A percentile compares a stretch with the other conserved stretches of the same genome.
Evolutionary conservation across 2,888 invertebrate species (phyloP).

Genomic region (Athripsodes cinereus): DNA sequence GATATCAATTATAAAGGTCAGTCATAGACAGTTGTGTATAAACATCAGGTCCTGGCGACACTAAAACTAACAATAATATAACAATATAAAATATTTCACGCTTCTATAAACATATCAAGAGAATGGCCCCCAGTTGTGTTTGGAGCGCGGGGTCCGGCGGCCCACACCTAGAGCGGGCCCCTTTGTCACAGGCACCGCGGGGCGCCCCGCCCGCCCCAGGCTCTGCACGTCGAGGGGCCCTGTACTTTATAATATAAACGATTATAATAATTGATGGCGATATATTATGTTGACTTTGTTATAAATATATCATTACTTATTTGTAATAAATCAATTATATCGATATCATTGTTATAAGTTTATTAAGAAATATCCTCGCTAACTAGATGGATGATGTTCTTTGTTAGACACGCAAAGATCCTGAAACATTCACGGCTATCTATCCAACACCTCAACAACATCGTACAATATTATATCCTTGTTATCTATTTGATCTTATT

Average conservation of each 20-base stretch:
- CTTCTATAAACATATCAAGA: constrained; percentile 1
- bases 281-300: not conserved
- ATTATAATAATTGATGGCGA: not conserved
- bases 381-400: not conserved
- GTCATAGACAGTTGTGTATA: not conserved
- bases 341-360: not conserved
- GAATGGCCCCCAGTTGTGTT: constrained; percentile 4
- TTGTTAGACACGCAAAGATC: not conserved
- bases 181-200: constrained; percentile 15
- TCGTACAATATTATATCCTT: no score
- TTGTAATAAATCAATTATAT: not conserved
- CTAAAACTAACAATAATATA: not conserved
- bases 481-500: no score
- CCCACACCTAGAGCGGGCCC: constrained; percentile 16
- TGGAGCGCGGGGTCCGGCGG: constrained; percentile 8
- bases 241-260: not conserved
- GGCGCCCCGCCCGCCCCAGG: constrained; percentile 4
- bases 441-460: not conserved
- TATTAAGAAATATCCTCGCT: not conserved
- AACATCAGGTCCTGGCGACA: not conserved
- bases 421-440: not conserved
- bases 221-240: not conserved
- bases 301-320: not conserved
- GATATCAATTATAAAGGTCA: no score
- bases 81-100: not conserved